Conservation (phyloP, 2,888 invertebrate species). For the Neoaliturus tenellus region DNA sequence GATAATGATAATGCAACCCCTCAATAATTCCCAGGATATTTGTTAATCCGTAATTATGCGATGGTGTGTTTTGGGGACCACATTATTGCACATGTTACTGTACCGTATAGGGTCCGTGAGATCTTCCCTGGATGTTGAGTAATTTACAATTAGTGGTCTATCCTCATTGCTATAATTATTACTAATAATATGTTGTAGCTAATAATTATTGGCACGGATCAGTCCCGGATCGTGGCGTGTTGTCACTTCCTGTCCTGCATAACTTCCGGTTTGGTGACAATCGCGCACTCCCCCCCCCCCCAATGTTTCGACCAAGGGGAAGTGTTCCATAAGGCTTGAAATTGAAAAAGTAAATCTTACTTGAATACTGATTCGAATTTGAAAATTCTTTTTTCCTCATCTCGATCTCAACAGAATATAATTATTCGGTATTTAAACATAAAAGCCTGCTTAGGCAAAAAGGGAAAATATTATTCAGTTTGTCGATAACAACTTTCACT, state of each 20-base stretch:
- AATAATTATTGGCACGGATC: conserved; percentile 45
- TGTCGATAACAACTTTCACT: too few species aligned
- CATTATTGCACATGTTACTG: not conserved
- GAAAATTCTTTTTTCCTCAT: too few species aligned
- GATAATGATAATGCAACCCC: too few species aligned
- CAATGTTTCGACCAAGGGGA: too few species aligned
- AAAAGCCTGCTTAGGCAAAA: too few species aligned
- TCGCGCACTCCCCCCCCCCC: not conserved
- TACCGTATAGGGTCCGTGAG: not conserved
- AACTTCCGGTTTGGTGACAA: conserved; percentile 10
- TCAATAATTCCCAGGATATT: too few species aligned
- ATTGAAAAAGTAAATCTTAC: too few species aligned
- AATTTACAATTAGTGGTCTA: conserved; percentile 28
- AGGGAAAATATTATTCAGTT: too few species aligned
- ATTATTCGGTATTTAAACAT: too few species aligned
- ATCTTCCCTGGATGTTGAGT: not conserved
- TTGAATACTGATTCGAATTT: too few species aligned
- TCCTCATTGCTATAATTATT: not conserved
- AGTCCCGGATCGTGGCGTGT: conserved; percentile 7
- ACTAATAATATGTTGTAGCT: conserved; percentile 33
- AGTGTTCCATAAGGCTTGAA: too few species aligned
- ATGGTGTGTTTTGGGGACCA: not conserved
- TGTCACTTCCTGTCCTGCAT: not conserved
- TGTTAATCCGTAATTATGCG: not conserved
- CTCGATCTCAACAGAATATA: too few species aligned